Evolutionary conservation across 2,797 vertebrate species (phyloP).

Genomic region (Mus caroli): DNA sequence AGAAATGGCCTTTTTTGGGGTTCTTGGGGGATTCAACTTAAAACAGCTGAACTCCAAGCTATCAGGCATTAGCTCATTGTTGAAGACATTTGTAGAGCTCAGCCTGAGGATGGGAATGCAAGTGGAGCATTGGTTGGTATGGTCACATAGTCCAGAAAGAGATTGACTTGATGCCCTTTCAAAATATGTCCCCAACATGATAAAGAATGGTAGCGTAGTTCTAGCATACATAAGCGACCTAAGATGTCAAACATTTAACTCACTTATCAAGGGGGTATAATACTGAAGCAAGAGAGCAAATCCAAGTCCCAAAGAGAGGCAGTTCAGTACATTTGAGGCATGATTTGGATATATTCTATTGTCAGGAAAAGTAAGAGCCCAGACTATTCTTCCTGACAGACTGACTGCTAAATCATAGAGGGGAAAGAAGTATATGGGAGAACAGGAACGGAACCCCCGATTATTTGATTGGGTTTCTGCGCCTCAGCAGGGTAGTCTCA

Average conservation of each 20-base stretch:
- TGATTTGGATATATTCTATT: conserved; percentile 1
- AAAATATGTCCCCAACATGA: neutral
- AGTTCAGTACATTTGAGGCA: neutral
- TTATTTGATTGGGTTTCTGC: neutral
- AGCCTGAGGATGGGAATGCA: neutral
- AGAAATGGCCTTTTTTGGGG: neutral
- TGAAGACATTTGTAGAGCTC: neutral
- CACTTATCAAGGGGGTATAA: neutral
- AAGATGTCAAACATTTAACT: conserved; percentile 7
- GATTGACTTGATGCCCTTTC: neutral
- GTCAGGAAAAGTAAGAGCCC: conserved; percentile 47
- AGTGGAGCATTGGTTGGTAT: neutral
- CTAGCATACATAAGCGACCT: neutral
- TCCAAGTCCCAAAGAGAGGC: neutral
- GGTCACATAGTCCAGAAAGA: neutral
- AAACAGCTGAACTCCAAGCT: neutral
- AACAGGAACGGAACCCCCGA: neutral
- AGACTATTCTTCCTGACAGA: neutral
- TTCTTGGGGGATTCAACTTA: neutral
- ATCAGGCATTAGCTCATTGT: neutral
- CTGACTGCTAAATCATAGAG: conserved; percentile 6
- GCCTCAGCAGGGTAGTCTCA: conserved; percentile 25
- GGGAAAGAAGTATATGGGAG: neutral
- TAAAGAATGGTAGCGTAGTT: neutral
- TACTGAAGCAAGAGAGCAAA: neutral